These are phyloP conservation scores for Scolopax bukidnonensis DNA, from an alignment of 2,797 vertebrate genomes.

Conservation along the genomic window DNA sequence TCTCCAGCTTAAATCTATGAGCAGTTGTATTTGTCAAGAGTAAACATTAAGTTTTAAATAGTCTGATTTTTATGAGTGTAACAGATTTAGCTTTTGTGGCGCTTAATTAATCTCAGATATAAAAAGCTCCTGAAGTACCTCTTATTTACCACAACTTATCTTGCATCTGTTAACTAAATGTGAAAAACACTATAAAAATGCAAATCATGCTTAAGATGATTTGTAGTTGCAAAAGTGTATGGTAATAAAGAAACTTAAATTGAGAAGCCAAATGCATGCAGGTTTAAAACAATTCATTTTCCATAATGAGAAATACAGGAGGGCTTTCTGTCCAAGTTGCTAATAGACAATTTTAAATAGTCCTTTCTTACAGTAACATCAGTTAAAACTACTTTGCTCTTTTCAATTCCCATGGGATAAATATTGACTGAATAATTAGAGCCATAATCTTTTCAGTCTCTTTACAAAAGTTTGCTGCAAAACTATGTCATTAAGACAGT, in stretches of 20 bases:
- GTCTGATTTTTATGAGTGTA: background rate
- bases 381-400: background rate
- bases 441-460: conserved; percentile 3
- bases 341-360: background rate
- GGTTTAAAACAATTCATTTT: background rate
- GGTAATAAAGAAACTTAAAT: background rate
- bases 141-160: background rate
- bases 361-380: background rate
- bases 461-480: conserved; percentile 2
- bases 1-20: background rate
- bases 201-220: background rate
- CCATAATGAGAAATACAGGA: background rate
- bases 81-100: background rate
- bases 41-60: background rate
- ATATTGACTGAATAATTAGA: conserved; percentile 26
- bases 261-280: background rate
- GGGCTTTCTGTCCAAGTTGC: conserved; percentile 3
- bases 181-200: background rate
- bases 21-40: background rate
- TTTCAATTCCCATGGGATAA: background rate
- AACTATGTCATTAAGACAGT: conserved; percentile 5
- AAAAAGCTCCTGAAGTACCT: background rate
- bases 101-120: background rate
- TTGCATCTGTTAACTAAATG: background rate
- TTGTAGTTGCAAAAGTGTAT: background rate